phyloP scores from a whole-genome alignment of 2,797 vertebrate genomes.

The Spinus pinus region DNA sequence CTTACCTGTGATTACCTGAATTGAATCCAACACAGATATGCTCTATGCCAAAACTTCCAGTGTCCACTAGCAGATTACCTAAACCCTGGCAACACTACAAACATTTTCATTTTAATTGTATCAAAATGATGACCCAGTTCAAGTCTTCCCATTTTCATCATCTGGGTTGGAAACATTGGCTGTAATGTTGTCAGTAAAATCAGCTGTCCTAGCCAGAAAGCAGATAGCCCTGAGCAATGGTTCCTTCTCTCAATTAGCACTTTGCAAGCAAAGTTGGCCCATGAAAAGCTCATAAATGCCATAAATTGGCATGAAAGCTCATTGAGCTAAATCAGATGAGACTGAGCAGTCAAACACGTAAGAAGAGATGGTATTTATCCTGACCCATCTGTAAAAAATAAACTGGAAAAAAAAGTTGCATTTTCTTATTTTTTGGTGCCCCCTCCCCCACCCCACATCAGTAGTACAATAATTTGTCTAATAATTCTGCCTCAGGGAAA shows the following conservation, averaged over 20 bases:
- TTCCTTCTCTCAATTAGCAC: slow-evolving; percentile 39
- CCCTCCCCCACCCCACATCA: background rate
- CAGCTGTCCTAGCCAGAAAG: background rate
- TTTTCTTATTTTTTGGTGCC: background rate
- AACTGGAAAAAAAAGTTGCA: background rate
- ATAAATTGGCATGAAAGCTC: background rate
- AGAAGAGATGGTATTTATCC: background rate
- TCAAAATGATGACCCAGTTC: slow-evolving; percentile 1
- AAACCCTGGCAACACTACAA: background rate
- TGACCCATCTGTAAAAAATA: background rate
- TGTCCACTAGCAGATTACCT: background rate
- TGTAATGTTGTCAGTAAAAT: slow-evolving; percentile 39
- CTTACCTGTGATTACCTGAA: slow-evolving; percentile 35
- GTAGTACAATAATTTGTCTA: background rate
- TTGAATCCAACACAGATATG: background rate
- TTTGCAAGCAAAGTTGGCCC: slow-evolving; percentile 19
- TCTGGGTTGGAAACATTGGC: background rate
- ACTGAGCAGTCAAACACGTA: background rate
- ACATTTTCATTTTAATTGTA: background rate
- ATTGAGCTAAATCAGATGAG: slow-evolving; percentile 9
- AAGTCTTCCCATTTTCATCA: background rate
- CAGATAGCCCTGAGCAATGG: slow-evolving; percentile 4
- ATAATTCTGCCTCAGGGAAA: background rate
- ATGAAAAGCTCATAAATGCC: too few species aligned
- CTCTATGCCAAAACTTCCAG: background rate